phyloP scores from a whole-genome alignment of 1,140 invertebrate species.

The Pseudachorutes palmiensis region DNA sequence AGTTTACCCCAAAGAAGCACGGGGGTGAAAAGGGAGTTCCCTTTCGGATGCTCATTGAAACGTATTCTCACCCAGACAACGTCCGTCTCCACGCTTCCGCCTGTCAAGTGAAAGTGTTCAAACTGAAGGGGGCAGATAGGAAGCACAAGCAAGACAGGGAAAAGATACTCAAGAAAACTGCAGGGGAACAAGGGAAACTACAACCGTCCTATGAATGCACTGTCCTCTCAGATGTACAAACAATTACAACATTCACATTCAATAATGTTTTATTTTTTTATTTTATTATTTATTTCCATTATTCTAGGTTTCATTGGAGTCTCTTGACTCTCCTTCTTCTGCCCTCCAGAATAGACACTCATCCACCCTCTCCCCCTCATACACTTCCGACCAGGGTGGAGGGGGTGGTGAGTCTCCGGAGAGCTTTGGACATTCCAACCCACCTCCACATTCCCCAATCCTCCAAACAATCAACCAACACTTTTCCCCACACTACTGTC shows the following conservation, averaged over 20 bases:
- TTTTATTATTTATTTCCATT: constrained; percentile 13
- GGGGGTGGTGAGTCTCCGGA: constrained; percentile 6
- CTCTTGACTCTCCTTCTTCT: constrained; percentile 42
- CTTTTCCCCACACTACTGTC: constrained; percentile 36
- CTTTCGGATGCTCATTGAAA: constrained; percentile 89
- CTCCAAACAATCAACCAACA: constrained; percentile 9
- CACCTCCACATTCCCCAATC: background rate
- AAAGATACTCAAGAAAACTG: constrained; percentile 79
- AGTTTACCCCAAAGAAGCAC: constrained; percentile 96
- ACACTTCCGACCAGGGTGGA: constrained; percentile 29
- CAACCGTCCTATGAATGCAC: constrained; percentile 93
- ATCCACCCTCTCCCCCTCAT: constrained; percentile 39
- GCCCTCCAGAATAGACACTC: constrained; percentile 45
- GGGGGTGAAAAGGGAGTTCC: constrained; percentile 96
- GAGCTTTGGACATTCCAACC: background rate
- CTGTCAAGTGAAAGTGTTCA: constrained; percentile 56
- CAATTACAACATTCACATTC: background rate
- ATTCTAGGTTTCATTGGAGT: constrained; percentile 46
- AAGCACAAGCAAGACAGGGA: constrained; percentile 96
- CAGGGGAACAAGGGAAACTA: constrained; percentile 83
- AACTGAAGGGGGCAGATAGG: constrained; percentile 85
- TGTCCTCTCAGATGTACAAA: constrained; percentile 72
- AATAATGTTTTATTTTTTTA: background rate
- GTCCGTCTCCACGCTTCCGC: constrained; percentile 76
- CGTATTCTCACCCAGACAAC: constrained; percentile 53